Evolutionary conservation across 2,797 vertebrate species (phyloP), one percentile per base, ranked within the genome.

Genomic region (Lycodopsis pacificus): DNA sequence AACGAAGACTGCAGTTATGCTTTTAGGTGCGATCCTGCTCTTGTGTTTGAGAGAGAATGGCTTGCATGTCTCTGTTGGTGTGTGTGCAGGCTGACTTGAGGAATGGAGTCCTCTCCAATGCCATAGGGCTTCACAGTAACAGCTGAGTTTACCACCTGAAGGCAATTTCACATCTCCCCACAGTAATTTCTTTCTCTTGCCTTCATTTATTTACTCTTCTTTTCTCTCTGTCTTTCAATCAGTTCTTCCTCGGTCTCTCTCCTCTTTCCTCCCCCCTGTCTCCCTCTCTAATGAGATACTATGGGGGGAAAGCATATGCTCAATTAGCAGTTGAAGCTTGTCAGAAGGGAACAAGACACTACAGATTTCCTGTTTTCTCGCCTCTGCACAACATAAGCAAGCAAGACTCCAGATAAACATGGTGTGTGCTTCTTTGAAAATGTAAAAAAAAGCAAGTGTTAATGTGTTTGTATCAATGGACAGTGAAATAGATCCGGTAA

Each of bases 301-400:
- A 34, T 79, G 83, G 83, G 78, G 79, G 64, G 64, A 63, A 59
- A 77, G 79, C 86, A 91, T 82, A 80, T 88, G 89, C 79, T 91
- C 86, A 88, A 89, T 88, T 89, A 89, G 84, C 73, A 76, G 71
- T 51, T 67, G 79, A 83, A 77, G 65, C 67, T 78, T 79, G 80
- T 78, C 89, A 85, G 84, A 84, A 76, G 74, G 82, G 77, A 87
- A 71, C 22, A 11, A 83, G 76, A 73, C n/a, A 34, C 67, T 77
- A 82, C 83, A 80, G 77, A 73, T 87, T 85, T 87, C 68, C 82
- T 80, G 80, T 86, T 84, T 85, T 80, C 70, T 81, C 56, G 8
- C 76, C 79, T 80, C 72, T 69, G 79, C 67, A 83, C 63, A 79
- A 70, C 54, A 77, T 38, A 71, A 65, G 32, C 49, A 49, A 46